Evolutionary conservation across 64 coral and sea anemone species (phyloP), one percentile per base, ranked within the genome.

Genomic region (Montipora foliosa): DNA sequence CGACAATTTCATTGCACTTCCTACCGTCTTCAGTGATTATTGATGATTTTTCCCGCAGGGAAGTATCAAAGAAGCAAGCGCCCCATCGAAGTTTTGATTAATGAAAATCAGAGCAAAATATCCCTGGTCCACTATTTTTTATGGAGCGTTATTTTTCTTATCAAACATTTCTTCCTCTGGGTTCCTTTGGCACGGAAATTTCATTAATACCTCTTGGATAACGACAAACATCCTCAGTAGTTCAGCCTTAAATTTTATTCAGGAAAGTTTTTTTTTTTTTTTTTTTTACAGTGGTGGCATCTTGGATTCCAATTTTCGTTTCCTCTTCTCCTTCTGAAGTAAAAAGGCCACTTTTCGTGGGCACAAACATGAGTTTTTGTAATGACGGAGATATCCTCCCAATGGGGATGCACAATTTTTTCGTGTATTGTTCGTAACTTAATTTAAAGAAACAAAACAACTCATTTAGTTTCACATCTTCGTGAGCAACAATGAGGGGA

Each of bases 361-460:
- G 17, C 29, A 72, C 17, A 71, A 49, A 49, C 82, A 44, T 44
- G 70, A 6, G 16, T 51, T 70, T 15, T 29, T 5, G 71, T 44
- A 11, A 15, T 49, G 82, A 86, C 48, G 25, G 66, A 86, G 66
- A 86, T 44, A 72, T 86, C 71, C 61, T 8, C 47, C 68, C 19
- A 3, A 15, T 20, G 11, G 44, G n/a, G 60, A 86, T 50, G 82
- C 21, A 68, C 82, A 49, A 45, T 37, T 50, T 86, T 71, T 86
- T 71, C 19, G 82, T 71, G 64, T 51, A 49, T 72, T 86, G 44
- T 86, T 86, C 68, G 81, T 48, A 67, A 84, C 67, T 84, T 44
- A 67, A 60, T 68, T 84, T 60, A 86, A 16, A 51, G 15, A 47
- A 86, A 71, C 82, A 86, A 86, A 71, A 86, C 29, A 66, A 25